Conservation (phyloP, 2,113 vertebrate genomes). For the Megaceryle maxima region DNA sequence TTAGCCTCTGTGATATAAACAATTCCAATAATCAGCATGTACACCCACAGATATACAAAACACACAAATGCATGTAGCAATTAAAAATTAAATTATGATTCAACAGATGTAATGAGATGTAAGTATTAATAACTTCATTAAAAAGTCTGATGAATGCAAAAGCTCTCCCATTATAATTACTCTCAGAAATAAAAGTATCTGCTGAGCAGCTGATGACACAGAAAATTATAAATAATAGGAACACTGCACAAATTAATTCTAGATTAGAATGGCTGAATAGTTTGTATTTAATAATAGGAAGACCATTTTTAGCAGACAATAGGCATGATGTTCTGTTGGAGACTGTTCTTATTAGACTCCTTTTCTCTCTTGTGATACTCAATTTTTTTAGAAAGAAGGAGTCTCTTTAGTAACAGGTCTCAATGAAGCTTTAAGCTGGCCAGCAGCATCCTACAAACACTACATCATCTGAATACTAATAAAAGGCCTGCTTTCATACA, state of each 20-base stretch:
- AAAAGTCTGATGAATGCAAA: constrained; percentile 63
- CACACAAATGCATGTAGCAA: constrained; percentile 31
- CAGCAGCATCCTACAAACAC: background rate
- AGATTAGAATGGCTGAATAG: constrained; percentile 49
- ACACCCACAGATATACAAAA: constrained; percentile 1
- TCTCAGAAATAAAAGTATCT: constrained; percentile 38
- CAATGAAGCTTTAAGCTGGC: background rate
- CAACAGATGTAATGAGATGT: constrained; percentile 48
- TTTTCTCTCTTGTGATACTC: background rate
- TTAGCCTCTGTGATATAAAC: background rate
- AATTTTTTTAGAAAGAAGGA: background rate
- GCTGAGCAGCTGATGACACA: constrained; percentile 46
- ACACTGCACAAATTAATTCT: constrained; percentile 57
- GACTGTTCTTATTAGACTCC: background rate
- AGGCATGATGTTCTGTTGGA: background rate
- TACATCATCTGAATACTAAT: background rate
- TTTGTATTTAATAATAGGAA: constrained; percentile 33
- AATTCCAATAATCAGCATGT: background rate
- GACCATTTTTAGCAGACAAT: constrained; percentile 28
- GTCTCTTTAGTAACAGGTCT: background rate
- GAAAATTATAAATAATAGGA: constrained; percentile 70
- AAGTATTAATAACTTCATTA: constrained; percentile 68
- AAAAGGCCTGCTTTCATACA: background rate
- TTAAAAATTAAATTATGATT: constrained; percentile 57
- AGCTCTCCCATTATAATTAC: constrained; percentile 45